Evolutionary conservation across 2,797 vertebrate species (phyloP), one percentile per base, ranked within the genome.

Genomic region (Sparidentex hasta): DNA sequence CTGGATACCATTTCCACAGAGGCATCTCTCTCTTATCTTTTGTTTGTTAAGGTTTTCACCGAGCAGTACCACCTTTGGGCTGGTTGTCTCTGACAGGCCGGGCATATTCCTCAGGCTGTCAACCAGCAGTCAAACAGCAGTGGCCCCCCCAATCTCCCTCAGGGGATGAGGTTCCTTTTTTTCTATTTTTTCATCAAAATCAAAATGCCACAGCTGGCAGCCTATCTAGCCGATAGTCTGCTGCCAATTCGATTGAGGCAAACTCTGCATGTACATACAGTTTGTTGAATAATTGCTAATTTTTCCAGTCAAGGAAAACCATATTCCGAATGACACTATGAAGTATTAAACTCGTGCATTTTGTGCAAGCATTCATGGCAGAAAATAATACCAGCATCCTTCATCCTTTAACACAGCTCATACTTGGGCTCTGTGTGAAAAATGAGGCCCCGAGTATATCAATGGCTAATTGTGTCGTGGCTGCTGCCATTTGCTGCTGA

Each of bases 401-500:
- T 74, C 8, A 62, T 51, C 71, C 57, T 65, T 71, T 52, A 74
- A 72, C 55, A 41, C 75, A 68, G 52, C 44, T 68, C 47, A 5
- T 21, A 33, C 69, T 74, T 58, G 16, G 17, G 7, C n/a, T 56
- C n/a, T 16, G 58, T 20, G 46, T 38, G 14, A 76, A 73, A 46
- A 74, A 57, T 11, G n/a, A 75, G 48, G 74, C 54, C 76, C 64
- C 47, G 76, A 78, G 63, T 86, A 67, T 79, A 87, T 84, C 75
- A 68, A 52, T 44, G 72, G 75, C 57, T 90, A 86, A 93, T 85
- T 84, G 76, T 87, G 88, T 86, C 87, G 83, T 54, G 72, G 83
- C 80, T 79, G 77, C 76, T 76, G 84, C 82, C 86, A 78, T 90
- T 91, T 83, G 73, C 83, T 78, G 75, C 83, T 62, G 77, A 92